Base-by-base conservation (phyloP, 2,888 invertebrate species). In the Cistogaster globosa region DNA sequence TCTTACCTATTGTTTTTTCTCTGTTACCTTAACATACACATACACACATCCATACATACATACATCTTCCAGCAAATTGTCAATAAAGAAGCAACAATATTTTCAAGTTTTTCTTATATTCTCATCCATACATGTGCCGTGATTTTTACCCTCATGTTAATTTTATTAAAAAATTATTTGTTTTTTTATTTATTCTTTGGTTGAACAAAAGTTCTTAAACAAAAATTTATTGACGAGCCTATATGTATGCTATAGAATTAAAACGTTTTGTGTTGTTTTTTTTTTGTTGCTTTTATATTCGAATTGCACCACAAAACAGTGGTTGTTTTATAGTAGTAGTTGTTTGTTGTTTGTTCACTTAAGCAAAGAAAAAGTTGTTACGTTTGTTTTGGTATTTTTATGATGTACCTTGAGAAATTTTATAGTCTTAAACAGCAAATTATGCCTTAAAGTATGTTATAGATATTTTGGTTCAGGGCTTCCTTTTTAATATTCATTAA, bases 161-260 rank as follows among this genome's bases (percentile, higher is more conserved):
- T 90, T 91, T 90, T 91, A 91, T 90, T 90, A 90, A 90, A 91
- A 91, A 90, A 90, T 89, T 78, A 89, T 89, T 88, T 89, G 22
- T 55, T 48, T 32, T 57, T 69, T 63, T 36, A 38, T 42, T 36
- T 55, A n/a, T 9, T 32, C 6, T 32, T 32, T 26, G 45, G 18
- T 60, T 68, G 18, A 69, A 22, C 38, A 42, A 12, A 63, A 62
- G 55, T 78, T 78, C 32, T 16, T 18, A 38, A 58, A 55, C 20
- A 58, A 42, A 75, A 65, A 62, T 79, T 76, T 81, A 82, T 85
- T 78, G 84, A 78, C 77, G 63, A 85, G 69, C 85, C 85, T 78
- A 78, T 45, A 75, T 69, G 69, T 82, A 85, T 81, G 85, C 82
- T 75, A 62, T 72, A 78, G 62, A 74, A 62, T 83, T 71, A 65